Percentiles rank a stretch among this genome's conserved stretches.
These are phyloP conservation scores for Nothoprocta perdicaria DNA, from an alignment of 2,113 vertebrate species.

Conservation along the genomic window DNA sequence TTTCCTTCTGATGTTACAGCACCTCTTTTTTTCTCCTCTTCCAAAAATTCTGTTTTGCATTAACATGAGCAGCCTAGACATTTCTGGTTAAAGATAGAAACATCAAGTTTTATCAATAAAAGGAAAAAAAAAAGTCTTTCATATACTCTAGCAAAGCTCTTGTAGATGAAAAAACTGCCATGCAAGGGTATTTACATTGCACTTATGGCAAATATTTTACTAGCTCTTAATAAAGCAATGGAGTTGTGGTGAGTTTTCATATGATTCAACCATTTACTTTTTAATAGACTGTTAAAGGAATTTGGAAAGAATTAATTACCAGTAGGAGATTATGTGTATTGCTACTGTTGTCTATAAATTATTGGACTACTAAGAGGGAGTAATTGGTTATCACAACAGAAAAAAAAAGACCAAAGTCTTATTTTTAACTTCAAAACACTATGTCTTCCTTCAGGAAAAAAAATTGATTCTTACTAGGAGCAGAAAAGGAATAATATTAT, in stretches of 20 bases:
- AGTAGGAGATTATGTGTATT: neutral
- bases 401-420: neutral
- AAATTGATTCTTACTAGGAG: neutral
- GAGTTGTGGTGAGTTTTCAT: neutral
- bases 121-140: conserved; percentile 43
- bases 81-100: conserved; percentile 72
- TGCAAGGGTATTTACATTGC: conserved; percentile 6
- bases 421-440: neutral
- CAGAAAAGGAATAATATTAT: neutral
- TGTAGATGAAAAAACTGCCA: neutral
- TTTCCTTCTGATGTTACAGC: conserved; percentile 81
- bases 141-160: neutral
- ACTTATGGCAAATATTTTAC: conserved; percentile 1
- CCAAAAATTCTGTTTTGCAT: conserved; percentile 78
- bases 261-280: neutral
- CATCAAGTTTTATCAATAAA: conserved; percentile 69
- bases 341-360: neutral
- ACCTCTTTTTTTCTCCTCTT: conserved; percentile 35
- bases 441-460: neutral
- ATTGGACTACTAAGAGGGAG: neutral
- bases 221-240: neutral
- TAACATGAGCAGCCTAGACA: conserved; percentile 76
- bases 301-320: neutral
- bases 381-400: neutral
- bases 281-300: neutral